These are phyloP conservation scores for Melanaphis sacchari DNA, from an alignment of 1,140 invertebrate species.

Conservation along the genomic window DNA sequence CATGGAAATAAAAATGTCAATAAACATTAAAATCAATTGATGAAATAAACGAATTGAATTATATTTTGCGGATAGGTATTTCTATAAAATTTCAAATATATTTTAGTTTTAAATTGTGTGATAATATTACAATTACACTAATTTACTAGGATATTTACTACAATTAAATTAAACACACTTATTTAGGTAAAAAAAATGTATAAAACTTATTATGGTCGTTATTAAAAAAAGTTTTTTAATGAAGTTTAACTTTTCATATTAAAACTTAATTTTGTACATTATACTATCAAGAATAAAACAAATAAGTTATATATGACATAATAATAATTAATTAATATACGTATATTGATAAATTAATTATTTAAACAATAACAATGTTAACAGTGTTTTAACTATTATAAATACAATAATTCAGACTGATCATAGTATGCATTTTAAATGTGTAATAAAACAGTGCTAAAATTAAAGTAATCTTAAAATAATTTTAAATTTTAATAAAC, in stretches of 20 bases:
- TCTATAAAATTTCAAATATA: too few relatives aligned
- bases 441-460: background rate
- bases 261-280: background rate
- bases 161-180: background rate
- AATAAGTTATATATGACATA: background rate
- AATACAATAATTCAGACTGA: background rate
- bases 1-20: constrained; percentile 52
- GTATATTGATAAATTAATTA: background rate
- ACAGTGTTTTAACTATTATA: background rate
- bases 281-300: background rate
- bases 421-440: background rate
- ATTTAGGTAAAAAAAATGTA: too few relatives aligned
- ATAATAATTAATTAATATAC: background rate
- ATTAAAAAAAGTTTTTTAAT: background rate
- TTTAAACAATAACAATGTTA: background rate
- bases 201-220: too few relatives aligned
- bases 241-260: background rate
- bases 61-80: background rate
- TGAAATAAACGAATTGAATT: background rate
- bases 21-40: constrained; percentile 45
- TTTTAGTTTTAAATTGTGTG: too few relatives aligned
- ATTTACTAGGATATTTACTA: background rate
- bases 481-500: background rate
- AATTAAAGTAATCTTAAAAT: background rate
- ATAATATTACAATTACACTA: too few relatives aligned